phyloP scores from a whole-genome alignment of 2,888 invertebrate species.

The Gymnosoma rotundatum region DNA sequence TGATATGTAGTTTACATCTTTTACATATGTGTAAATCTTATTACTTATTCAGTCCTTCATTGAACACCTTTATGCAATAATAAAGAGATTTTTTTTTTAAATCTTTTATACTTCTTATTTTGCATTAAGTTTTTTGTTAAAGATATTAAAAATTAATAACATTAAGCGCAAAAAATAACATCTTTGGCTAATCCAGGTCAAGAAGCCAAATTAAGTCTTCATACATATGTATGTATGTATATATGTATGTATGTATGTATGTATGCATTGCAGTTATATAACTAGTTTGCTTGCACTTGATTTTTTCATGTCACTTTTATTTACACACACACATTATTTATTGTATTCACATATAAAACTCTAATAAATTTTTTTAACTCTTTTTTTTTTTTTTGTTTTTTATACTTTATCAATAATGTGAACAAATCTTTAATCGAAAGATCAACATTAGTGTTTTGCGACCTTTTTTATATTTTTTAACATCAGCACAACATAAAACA shows the following conservation, averaged over 20 bases:
- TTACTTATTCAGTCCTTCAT: slow-evolving; percentile 31
- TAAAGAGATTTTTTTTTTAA: slow-evolving; percentile 56
- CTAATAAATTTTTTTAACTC: too few relatives aligned
- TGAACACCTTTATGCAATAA: not conserved
- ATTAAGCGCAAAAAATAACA: not conserved
- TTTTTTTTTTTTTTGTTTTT: too few relatives aligned
- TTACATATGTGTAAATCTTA: slow-evolving; percentile 2
- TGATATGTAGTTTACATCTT: not conserved
- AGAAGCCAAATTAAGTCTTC: slow-evolving; percentile 14
- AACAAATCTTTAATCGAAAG: too few relatives aligned
- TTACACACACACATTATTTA: not conserved
- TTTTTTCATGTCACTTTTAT: slow-evolving; percentile 29
- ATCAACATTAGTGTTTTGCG: too few relatives aligned
- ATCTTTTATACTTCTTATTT: not conserved
- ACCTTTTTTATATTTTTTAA: not conserved
- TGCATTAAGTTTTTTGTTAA: not conserved
- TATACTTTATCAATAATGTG: too few relatives aligned
- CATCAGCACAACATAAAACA: slow-evolving; percentile 3
- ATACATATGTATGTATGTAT: not conserved
- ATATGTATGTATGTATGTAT: not conserved
- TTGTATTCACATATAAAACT: too few relatives aligned
- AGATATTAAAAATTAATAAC: not conserved
- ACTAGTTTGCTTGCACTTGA: slow-evolving; percentile 65
- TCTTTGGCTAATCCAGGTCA: not conserved
- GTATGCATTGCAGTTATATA: slow-evolving; percentile 14